Evolutionary conservation across 2,888 invertebrate genomes (phyloP).

Genomic region (Blera fallax): DNA sequence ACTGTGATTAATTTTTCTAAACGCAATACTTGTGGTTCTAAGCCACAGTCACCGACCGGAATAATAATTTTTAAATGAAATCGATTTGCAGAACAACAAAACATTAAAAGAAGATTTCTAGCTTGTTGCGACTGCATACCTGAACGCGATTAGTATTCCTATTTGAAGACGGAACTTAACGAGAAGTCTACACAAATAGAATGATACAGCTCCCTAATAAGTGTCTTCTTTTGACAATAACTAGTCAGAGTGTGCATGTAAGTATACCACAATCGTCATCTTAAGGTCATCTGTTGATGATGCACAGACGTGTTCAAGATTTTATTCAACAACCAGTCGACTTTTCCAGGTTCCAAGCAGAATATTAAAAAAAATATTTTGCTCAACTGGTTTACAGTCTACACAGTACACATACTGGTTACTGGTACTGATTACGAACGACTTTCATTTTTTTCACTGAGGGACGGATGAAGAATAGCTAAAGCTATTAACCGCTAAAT

Average conservation of each 20-base stretch:
- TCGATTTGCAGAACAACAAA: not conserved
- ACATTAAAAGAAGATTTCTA: not conserved
- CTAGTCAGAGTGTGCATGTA: not conserved
- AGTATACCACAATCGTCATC: not conserved
- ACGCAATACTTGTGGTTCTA: not conserved
- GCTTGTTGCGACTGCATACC: not conserved
- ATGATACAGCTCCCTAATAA: not conserved
- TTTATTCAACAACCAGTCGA: slow-evolving; percentile 21
- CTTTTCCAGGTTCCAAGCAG: slow-evolving; percentile 30
- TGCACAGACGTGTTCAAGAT: slow-evolving; percentile 3
- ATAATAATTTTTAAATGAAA: slow-evolving; percentile 8
- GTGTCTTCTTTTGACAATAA: not conserved
- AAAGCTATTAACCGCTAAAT: not conserved
- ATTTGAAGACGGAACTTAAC: not conserved
- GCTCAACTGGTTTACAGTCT: slow-evolving; percentile 5
- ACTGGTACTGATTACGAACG: too few relatives aligned
- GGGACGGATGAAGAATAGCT: not conserved
- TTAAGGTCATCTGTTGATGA: slow-evolving; percentile 29
- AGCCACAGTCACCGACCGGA: not conserved
- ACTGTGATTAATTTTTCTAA: not conserved
- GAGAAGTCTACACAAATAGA: not conserved
- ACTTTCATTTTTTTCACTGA: too few relatives aligned
- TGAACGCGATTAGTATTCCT: slow-evolving; percentile 5
- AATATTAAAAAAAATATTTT: slow-evolving; percentile 5
- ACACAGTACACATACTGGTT: too few relatives aligned